Evolutionary conservation across 1,140 invertebrate species (phyloP).

Genomic region (Drosophila serrata): DNA sequence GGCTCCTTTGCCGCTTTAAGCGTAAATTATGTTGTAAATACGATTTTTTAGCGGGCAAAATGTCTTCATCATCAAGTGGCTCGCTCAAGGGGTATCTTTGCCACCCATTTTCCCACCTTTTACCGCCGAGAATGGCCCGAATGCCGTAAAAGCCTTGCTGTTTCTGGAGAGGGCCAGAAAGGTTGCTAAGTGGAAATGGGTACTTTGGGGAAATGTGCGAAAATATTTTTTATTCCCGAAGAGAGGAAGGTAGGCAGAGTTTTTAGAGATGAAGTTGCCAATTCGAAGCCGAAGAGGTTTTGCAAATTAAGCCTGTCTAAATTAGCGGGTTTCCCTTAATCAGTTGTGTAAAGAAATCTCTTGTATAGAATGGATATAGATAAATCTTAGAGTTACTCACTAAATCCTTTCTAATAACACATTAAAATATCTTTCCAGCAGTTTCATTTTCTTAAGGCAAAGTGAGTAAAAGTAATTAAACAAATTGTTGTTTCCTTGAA

Average conservation of each 20-base stretch:
- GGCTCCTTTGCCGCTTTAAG: constrained; percentile 25
- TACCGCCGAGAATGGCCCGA: constrained; percentile 16
- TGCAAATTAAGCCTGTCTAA: neutral
- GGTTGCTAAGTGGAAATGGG: constrained; percentile 72
- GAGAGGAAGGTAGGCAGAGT: neutral
- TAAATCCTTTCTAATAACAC: neutral
- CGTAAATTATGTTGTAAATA: constrained; percentile 76
- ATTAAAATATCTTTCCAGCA: neutral
- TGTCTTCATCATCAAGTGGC: constrained; percentile 72
- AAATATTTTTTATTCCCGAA: constrained; percentile 60
- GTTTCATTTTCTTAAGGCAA: neutral
- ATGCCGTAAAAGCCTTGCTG: constrained; percentile 44
- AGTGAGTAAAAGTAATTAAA: neutral
- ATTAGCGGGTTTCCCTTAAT: constrained; percentile 8
- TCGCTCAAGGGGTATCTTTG: constrained; percentile 23
- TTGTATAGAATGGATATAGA: neutral
- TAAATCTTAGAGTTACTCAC: neutral
- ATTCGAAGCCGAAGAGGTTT: neutral
- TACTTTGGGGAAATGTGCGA: constrained; percentile 53
- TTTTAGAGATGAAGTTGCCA: neutral
- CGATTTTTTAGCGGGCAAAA: constrained; percentile 72
- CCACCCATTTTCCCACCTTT: neutral
- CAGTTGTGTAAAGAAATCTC: neutral
- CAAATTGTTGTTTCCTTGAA: constrained; percentile 2
- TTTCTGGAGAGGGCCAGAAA: constrained; percentile 41